Evolutionary conservation across 2,888 invertebrate species (phyloP), one percentile per base, ranked within the genome.

Genomic region (Synanthedon myopaeformis): DNA sequence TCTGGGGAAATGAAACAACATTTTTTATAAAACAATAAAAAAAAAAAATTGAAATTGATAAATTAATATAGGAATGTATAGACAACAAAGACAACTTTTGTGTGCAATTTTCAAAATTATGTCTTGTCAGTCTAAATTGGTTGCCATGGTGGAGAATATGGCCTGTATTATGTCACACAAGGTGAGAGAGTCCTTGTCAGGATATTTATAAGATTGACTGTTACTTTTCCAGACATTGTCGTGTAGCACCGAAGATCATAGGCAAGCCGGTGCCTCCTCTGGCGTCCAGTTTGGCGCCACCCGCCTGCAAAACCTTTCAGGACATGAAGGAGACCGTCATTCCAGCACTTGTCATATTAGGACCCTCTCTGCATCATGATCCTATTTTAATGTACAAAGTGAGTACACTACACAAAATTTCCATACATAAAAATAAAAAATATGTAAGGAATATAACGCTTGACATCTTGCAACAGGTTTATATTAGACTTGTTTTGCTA

Each of bases 341-440:
- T 71, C 96, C 97, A 3, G 96, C 98, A 89, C 86, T 98, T 14
- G 87, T 92, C 57, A 89, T 93, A 11, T 88, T 99, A 51, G 99
- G 99, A 2, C 94, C 98, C 0, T 93, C 97, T 51, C 86, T 98
- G 54, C 93, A 96, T 67, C 91, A 91, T 65, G 96, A 98, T 83
- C 93, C 97, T 1, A 91, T 96, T 58, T 88, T 99, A 13, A 92
- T 98, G 90, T 95, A 96, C 76, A 99, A 99, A 75, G 88, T 88
- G 67, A 74, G 79, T 67, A 53, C 12, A 23, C 13, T 67, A 53
- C 12, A 23, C 13, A 49, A 49, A 23, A 71, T 84, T 64, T 78
- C 10, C 6, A 35, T 35, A 35, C 35, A 35, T 35, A 12, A 4
- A 17, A 17, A 17, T 17, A 17, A 17, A 17, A 17, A 17, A 17